phyloP scores from a whole-genome alignment of 2,113 vertebrate species.

The Puma concolor region DNA sequence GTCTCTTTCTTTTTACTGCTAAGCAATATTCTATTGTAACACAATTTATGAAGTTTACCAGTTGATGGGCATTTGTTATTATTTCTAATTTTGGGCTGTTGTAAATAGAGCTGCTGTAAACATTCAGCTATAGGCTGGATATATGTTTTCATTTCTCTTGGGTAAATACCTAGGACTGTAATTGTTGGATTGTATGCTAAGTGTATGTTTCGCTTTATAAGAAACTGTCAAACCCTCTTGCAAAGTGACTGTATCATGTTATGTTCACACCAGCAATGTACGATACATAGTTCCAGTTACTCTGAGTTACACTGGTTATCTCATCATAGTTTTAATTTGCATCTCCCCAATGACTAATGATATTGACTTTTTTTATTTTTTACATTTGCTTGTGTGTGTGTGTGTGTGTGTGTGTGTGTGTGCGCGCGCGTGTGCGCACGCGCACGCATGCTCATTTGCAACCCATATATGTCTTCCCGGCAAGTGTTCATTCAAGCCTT shows the following conservation, averaged over 20 bases:
- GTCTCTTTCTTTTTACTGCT: background rate
- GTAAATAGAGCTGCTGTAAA: background rate
- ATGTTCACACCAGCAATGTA: background rate
- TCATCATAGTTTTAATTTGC: background rate
- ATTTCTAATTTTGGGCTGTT: background rate
- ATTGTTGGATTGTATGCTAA: background rate
- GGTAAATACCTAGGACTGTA: background rate
- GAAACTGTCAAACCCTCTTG: background rate
- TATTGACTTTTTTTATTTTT: background rate
- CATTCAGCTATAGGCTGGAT: background rate
- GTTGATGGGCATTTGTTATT: background rate
- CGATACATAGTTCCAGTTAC: no score
- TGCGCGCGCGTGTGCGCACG: accelerated
- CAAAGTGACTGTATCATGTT: background rate
- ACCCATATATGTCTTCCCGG: background rate
- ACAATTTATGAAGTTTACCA: background rate
- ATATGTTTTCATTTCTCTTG: background rate
- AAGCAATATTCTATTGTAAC: background rate
- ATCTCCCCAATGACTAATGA: background rate
- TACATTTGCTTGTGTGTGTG: no score
- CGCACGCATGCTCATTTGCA: background rate
- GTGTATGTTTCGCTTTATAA: background rate
- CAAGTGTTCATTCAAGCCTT: background rate
- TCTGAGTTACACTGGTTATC: background rate
- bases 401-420: background rate